These are phyloP conservation scores for Sinopyrophorus schimmeli DNA, from an alignment of 2,888 invertebrate species.

Conservation along the genomic window DNA sequence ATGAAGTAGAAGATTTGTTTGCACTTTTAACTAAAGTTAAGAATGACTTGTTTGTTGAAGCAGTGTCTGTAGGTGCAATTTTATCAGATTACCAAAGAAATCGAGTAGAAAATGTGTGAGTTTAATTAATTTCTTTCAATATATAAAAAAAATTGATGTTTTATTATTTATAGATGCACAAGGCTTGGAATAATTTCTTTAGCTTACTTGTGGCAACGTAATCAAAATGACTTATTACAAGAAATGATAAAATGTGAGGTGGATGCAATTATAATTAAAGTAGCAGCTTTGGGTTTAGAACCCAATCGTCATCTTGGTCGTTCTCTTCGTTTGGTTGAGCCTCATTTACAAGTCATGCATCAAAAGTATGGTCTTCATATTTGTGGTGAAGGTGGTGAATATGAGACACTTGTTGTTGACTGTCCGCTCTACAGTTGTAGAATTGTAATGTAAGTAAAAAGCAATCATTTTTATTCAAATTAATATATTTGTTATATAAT, in stretches of 20 bases:
- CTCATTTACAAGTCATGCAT: constrained; percentile 85
- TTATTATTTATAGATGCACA: constrained; percentile 68
- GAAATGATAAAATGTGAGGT: constrained; percentile 96
- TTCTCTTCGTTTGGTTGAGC: constrained; percentile 80
- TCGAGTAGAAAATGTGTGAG: constrained; percentile 95
- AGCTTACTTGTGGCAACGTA: constrained; percentile 94
- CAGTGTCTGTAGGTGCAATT: constrained; percentile 96
- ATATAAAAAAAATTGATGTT: neutral
- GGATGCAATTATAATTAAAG: constrained; percentile 96
- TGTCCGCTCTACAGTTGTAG: constrained; percentile 93
- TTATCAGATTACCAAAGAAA: constrained; percentile 97
- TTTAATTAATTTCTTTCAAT: neutral
- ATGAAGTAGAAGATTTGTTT: constrained; percentile 97
- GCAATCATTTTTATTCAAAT: constrained; percentile 6
- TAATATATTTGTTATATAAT: constrained; percentile 49
- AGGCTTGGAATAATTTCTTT: constrained; percentile 87
- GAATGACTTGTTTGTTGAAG: constrained; percentile 72
- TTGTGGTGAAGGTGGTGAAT: constrained; percentile 99
- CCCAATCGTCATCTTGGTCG: constrained; percentile 86
- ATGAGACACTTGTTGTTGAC: constrained; percentile 96
- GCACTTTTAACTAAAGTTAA: constrained; percentile 75
- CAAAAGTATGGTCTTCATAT: constrained; percentile 93
- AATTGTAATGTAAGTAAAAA: constrained; percentile 87
- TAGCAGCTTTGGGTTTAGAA: constrained; percentile 90
- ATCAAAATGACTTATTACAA: constrained; percentile 90